phyloP scores from a whole-genome alignment of 2,113 vertebrate species.

The Sus scrofa region T2T-Sscrofa CM000822.6:55398501-55399000 shows the following conservation, averaged over 20 bases:
- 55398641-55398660: constrained; percentile 10
- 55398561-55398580: background rate
- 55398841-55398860: constrained; percentile 15
- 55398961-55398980: constrained; percentile 28
- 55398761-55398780: background rate
- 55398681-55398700: background rate
- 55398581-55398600: background rate
- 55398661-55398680: background rate
- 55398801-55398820: constrained; percentile 21
- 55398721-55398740: background rate
- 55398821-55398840: constrained; percentile 19
- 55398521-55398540: background rate
- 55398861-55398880: constrained; percentile 48
- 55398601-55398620: background rate
- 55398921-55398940: constrained; percentile 48
- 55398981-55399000: background rate
- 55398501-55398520: background rate
- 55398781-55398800: constrained; percentile 8
- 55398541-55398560: background rate
- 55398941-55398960: constrained; percentile 56
- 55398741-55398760: background rate
- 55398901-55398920: constrained; percentile 5
- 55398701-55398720: constrained; percentile 30
- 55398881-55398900: constrained; percentile 43
- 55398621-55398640: background rate